Evolutionary conservation across 2,888 invertebrate genomes (phyloP), one percentile per base, ranked within the genome.

Genomic region (Bedellia somnulentella): DNA sequence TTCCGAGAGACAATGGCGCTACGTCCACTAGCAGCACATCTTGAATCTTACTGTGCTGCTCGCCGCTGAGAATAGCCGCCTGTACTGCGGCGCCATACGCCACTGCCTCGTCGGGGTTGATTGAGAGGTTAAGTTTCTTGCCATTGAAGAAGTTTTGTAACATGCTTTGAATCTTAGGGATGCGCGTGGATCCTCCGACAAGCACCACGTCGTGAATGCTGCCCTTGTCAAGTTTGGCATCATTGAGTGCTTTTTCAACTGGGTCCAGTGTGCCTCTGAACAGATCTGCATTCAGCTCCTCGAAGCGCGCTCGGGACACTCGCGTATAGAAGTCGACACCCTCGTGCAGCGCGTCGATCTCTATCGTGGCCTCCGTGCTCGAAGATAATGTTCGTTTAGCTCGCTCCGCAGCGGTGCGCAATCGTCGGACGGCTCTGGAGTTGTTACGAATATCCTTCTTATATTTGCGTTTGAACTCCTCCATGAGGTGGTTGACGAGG

Each of bases 21-120:
- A 82, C 80, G 43, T 83, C 83, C 2, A 83, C 79, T 6, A 42
- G 79, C 52, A 71, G 40, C 52, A 77, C 70, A 43, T 85, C 90
- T 55, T 88, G 86, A 37, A 91, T 87, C 61, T 79, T 81, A 29
- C 81, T 79, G 52, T 89, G 87, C 21, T 84, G 82, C 82, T 89
- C 83, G 1, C 85, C 85, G 40, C 80, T 81, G 22, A 89, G 57
- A 36, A 87, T 84, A 8, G 86, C 86, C 0, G 86, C 86, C 48
- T 87, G 86, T 2, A 87, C 80, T 2, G 87, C 86, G 0, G 87
- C 87, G 9, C 87, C 87, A 45, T 86, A 88, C 0, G 89, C 89
- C 0, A 89, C 88, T 1, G 88, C 89, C 52, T 89, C 88, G 44
- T 89, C 88, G 0, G 89, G 88, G 50, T 89, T 88, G 44, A 89